Conservation (phyloP, 2,797 vertebrate species). For the Sebastes vulpes region DNA sequence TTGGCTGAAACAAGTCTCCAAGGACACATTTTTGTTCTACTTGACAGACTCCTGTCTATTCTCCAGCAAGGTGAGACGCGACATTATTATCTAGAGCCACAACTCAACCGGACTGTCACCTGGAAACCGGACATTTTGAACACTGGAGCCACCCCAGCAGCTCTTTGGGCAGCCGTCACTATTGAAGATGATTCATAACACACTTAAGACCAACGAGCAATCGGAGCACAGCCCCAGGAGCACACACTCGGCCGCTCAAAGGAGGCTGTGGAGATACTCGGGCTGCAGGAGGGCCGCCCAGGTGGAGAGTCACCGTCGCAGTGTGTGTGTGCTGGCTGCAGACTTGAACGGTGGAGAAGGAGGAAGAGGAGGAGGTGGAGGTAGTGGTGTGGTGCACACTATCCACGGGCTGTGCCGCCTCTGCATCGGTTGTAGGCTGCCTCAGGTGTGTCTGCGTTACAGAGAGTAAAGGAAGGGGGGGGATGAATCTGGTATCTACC, state of each 20-base stretch:
- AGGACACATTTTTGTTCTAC: slow-evolving; percentile 23
- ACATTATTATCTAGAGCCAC: not conserved
- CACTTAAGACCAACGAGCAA: slow-evolving; percentile 72
- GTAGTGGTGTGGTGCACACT: slow-evolving; percentile 88
- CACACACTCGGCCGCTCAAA: slow-evolving; percentile 66
- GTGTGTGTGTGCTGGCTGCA: slow-evolving; percentile 78
- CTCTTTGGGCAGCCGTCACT: slow-evolving; percentile 7
- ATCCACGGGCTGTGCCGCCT: slow-evolving; percentile 92
- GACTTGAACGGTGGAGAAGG: slow-evolving; percentile 67
- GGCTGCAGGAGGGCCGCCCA: slow-evolving; percentile 63
- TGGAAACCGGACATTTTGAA: slow-evolving; percentile 5
- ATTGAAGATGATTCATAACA: slow-evolving; percentile 80
- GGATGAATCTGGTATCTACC: not conserved
- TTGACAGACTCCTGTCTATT: slow-evolving; percentile 12
- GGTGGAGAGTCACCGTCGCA: slow-evolving; percentile 73
- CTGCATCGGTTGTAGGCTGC: slow-evolving; percentile 91
- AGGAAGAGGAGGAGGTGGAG: slow-evolving; percentile 41
- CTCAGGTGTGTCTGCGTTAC: slow-evolving; percentile 88
- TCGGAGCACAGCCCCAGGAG: slow-evolving; percentile 63
- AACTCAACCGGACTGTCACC: slow-evolving; percentile 15
- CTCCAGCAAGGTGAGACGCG: slow-evolving; percentile 5
- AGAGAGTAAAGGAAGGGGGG: not conserved
- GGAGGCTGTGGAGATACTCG: slow-evolving; percentile 79
- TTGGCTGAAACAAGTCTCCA: slow-evolving; percentile 19
- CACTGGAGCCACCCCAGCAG: not conserved